Evolutionary conservation across 2,888 invertebrate genomes (phyloP).

Genomic region (Hypsopygia costalis): DNA sequence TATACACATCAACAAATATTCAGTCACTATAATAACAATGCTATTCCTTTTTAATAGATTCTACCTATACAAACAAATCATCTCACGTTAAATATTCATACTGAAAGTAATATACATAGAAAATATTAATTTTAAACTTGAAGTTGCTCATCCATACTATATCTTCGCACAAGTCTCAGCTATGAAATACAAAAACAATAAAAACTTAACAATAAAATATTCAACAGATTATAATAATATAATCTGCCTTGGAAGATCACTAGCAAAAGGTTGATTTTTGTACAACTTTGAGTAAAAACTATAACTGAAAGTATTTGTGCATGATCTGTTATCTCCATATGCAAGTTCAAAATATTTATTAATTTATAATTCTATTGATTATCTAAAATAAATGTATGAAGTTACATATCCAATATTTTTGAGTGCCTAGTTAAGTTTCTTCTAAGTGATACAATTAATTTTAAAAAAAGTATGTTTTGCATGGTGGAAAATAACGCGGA

Average conservation of each 20-base stretch:
- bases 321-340: not conserved
- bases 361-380: too few relatives aligned
- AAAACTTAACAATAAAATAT: not conserved
- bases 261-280: not conserved
- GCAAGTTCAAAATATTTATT: too few relatives aligned
- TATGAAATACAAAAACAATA: not conserved
- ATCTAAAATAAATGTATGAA: too few relatives aligned
- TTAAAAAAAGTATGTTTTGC: too few relatives aligned
- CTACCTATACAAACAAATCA: slow-evolving; percentile 15
- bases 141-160: not conserved
- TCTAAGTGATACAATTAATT: too few relatives aligned
- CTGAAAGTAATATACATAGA: not conserved
- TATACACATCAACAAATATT: slow-evolving; percentile 67
- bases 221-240: not conserved
- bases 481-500: too few relatives aligned
- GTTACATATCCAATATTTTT: too few relatives aligned
- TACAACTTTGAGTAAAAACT: not conserved
- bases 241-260: not conserved
- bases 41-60: slow-evolving; percentile 20
- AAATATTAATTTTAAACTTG: not conserved
- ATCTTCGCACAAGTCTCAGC: not conserved
- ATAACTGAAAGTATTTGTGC: not conserved
- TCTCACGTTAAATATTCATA: slow-evolving; percentile 6
- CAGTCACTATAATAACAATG: slow-evolving; percentile 29
- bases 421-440: too few relatives aligned